phyloP scores from a whole-genome alignment of 1,140 invertebrate genomes.

The Brachionus sp. region DNA sequence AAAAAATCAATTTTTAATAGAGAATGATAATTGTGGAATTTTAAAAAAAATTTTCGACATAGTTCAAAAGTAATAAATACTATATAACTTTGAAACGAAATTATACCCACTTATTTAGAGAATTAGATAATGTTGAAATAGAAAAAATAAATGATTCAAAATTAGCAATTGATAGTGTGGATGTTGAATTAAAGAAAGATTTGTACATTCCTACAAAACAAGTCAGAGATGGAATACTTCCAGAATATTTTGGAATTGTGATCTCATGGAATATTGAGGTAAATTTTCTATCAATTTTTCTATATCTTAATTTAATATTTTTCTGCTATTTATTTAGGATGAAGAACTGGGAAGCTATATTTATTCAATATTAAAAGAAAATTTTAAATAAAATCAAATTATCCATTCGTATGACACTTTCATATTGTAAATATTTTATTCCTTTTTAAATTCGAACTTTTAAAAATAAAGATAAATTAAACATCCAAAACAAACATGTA shows the following conservation, averaged over 20 bases:
- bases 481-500: too few relatives aligned
- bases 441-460: too few relatives aligned
- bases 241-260: conserved; percentile 20
- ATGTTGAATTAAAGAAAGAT: conserved; percentile 22
- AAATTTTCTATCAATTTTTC: not conserved
- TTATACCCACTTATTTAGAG: not conserved
- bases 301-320: not conserved
- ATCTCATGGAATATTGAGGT: conserved; percentile 24
- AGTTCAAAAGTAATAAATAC: not conserved
- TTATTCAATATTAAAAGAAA: conserved; percentile 23
- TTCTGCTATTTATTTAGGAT: not conserved
- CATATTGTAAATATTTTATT: too few relatives aligned
- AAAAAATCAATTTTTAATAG: not conserved
- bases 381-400: not conserved
- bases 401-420: too few relatives aligned
- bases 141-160: not conserved
- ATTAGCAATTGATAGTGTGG: conserved; percentile 6
- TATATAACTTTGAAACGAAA: not conserved
- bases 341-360: conserved; percentile 41
- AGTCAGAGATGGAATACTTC: not conserved
- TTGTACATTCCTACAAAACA: not conserved
- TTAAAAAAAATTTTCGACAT: not conserved
- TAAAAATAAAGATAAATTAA: too few relatives aligned
- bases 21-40: not conserved
- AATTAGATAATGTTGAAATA: conserved; percentile 24